Base-by-base conservation (phyloP, 2,113 vertebrate species). In the Sander lucioperca region DNA sequence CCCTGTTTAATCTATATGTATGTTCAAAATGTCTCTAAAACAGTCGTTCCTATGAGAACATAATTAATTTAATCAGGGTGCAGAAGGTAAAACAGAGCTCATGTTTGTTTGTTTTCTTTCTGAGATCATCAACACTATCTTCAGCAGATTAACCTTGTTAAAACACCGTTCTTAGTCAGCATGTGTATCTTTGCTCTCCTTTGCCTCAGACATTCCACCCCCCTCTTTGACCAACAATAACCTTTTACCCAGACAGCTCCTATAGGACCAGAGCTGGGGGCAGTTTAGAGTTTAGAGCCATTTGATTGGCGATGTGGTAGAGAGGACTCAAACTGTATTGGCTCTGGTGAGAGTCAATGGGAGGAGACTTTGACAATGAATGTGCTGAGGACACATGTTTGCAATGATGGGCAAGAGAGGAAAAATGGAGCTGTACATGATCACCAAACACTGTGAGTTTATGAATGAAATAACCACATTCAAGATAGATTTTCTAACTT, bases 231-330 rank as follows among this genome's bases (percentile, higher is more conserved):
- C 74, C 80, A 78, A 70, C 89, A 43, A 63, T 93, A 89, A 95
- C 93, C 94, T 94, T 95, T 95, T 80, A 93, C 94, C 94, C 89
- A 95, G 86, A 91, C 89, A 86, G 61, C 56, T 86, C 47, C 79
- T 57, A 92, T 92, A 80, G 84, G 89, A 78, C n/a, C 62, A 50
- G 68, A 77, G 51, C 47, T 8, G 82, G 85, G 86, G 89, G 85
- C 85, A 23, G 77, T 69, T 48, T 16, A 13, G 23, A 77, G 64
- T 56, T 39, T 39, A 2, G 33, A 43, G 76, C 48, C 16, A 3
- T 69, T 6, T 76, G 86, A 95, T 95, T 95, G 53, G 94, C 74
- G 88, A 90, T 79, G 75, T 86, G 90, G 84, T 84, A 62, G 53
- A 47, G 82, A 19, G 53, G 5, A 4, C 82, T 45, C 7, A 3